These are phyloP conservation scores for Kryptolebias ocellatus DNA, from an alignment of 2,797 vertebrate species.

Conservation along the genomic window DNA sequence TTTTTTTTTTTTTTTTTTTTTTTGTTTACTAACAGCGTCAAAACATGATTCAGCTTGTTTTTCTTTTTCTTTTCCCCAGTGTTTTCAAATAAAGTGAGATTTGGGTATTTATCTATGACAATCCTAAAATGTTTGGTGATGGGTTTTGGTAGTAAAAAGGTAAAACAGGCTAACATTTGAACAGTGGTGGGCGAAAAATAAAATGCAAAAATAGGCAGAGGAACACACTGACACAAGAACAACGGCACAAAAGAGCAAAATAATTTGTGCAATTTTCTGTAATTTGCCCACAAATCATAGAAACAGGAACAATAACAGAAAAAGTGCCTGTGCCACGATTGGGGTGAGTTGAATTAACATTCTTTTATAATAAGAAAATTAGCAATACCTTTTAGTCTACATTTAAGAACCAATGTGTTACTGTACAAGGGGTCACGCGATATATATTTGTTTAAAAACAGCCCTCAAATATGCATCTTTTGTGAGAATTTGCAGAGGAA, in stretches of 20 bases:
- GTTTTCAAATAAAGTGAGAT: conserved; percentile 1
- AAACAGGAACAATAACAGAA: neutral
- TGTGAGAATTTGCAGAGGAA: conserved; percentile 27
- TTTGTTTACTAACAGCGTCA: neutral
- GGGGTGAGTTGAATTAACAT: neutral
- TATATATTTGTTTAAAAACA: neutral
- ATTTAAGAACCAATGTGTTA: neutral
- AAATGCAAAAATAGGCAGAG: conserved; percentile 4
- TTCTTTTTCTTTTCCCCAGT: neutral
- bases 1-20: neutral
- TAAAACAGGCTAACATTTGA: neutral
- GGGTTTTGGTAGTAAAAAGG: neutral
- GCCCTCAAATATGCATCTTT: neutral
- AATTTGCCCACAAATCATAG: conserved; percentile 28
- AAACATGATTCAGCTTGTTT: neutral
- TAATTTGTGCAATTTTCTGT: conserved; percentile 16
- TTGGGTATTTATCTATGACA: neutral
- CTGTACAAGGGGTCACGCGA: neutral
- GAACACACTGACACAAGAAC: neutral
- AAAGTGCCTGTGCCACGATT: neutral
- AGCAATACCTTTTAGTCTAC: neutral
- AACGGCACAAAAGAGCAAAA: conserved; percentile 11
- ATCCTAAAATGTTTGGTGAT: conserved; percentile 2
- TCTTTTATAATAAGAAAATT: neutral
- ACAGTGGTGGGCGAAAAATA: neutral